Evolutionary conservation across 2,888 invertebrate species (phyloP).

Genomic region (Chrysina gloriosa): DNA sequence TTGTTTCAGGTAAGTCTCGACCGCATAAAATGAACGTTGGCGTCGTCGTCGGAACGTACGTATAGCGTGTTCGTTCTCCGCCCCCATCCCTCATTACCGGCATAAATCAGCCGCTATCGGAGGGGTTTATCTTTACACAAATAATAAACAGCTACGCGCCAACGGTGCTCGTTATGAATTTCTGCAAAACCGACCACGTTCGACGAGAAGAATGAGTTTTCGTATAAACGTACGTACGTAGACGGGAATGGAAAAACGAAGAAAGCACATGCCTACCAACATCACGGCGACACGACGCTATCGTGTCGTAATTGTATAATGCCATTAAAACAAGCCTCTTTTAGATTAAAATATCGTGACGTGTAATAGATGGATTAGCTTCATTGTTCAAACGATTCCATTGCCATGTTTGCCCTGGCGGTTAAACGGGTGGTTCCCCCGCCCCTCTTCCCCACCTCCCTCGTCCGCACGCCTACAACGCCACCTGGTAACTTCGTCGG

Average conservation of each 20-base stretch:
- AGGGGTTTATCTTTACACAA: constrained; percentile 48
- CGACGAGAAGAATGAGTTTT: not conserved
- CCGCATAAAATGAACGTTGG: constrained; percentile 49
- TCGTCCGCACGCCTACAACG: not conserved
- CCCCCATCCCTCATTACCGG: constrained; percentile 38
- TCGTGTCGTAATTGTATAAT: constrained; percentile 62
- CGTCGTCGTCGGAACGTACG: constrained; percentile 50
- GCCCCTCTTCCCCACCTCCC: not conserved
- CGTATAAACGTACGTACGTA: not conserved
- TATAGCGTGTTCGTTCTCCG: constrained; percentile 33
- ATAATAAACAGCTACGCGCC: constrained; percentile 47
- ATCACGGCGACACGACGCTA: constrained; percentile 52
- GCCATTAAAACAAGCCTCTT: constrained; percentile 60
- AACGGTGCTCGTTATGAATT: constrained; percentile 45
- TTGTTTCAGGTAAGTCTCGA: constrained; percentile 51
- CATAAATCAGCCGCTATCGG: constrained; percentile 44
- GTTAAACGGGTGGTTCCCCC: constrained; percentile 3
- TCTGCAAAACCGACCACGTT: constrained; percentile 48
- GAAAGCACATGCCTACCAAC: too few relatives aligned
- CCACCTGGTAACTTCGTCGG: too few relatives aligned
- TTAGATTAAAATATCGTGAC: constrained; percentile 61
- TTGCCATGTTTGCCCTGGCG: constrained; percentile 27
- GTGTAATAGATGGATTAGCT: constrained; percentile 55
- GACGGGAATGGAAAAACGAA: not conserved
- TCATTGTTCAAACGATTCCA: constrained; percentile 41